phyloP scores from a whole-genome alignment of 2,113 vertebrate genomes.

The Archocentrus centrarchus region DNA sequence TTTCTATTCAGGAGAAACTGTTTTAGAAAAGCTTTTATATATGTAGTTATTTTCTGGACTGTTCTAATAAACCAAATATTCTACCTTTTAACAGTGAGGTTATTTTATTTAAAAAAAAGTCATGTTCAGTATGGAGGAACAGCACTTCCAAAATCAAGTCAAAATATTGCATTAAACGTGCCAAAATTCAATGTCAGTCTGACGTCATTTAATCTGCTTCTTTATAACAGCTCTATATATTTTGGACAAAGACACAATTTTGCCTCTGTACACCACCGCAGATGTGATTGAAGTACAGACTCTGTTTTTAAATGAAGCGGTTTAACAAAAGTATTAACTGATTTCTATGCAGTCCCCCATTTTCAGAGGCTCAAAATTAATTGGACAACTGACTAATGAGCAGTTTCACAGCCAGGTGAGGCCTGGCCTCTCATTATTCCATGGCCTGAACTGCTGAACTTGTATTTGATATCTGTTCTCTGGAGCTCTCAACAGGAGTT shows the following conservation, averaged over 20 bases:
- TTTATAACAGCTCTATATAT: neutral
- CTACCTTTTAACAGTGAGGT: neutral
- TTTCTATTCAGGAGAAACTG: constrained; percentile 34
- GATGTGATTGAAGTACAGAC: neutral
- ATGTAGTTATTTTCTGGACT: constrained; percentile 19
- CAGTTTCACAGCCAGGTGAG: neutral
- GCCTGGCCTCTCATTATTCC: neutral
- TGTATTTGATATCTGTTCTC: neutral
- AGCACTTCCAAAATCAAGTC: neutral
- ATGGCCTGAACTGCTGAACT: neutral
- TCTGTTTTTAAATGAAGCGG: neutral
- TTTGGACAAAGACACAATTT: neutral
- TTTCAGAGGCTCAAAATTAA: neutral
- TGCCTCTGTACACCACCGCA: neutral
- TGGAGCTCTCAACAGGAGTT: too few species aligned
- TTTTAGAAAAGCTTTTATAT: constrained; percentile 47
- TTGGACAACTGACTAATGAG: neutral
- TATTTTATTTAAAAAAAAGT: neutral
- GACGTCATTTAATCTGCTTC: neutral
- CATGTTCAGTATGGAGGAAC: neutral
- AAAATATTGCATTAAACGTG: neutral
- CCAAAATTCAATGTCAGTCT: neutral
- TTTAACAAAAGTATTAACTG: neutral
- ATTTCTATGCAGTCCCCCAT: neutral
- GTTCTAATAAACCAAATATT: constrained; percentile 38